Base-by-base conservation (phyloP, 2,888 invertebrate genomes). In the Chironomus tentans region DNA sequence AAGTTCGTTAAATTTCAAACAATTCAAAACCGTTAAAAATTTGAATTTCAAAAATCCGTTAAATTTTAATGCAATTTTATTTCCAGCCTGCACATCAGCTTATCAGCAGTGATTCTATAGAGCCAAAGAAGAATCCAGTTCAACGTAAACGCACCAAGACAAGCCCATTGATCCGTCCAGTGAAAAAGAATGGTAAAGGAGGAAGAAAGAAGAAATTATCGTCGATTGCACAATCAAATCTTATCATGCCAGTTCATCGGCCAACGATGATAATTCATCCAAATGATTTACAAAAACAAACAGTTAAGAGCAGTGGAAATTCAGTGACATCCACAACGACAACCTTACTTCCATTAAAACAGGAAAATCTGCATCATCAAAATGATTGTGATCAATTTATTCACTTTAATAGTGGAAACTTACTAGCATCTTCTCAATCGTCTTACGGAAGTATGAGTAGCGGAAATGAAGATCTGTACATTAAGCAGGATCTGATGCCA, bases 221-320 rank as follows among this genome's bases (percentile, higher is more conserved):
- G 10, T 10, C 56, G n/a, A n/a, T 24, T n/a, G 15, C 12, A 7
- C 72, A 72, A 74, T 28, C 68, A n/a, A 47, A 68, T n/a, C n/a
- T 28, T 12, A 22, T 15, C 4, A 68, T 48, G 46, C 47, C 87
- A 87, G 81, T 85, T 86, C 38, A 85, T 86, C 15, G 85, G 86
- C 38, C 65, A 22, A 74, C 74, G 22, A 74, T 74, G 65, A 85
- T 86, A 82, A 85, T 82, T 80, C 86, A 85, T 80, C 87, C 85
- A 78, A 87, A 85, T 80, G 88, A 87, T 82, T 87, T 86, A 79
- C 86, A 83, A 78, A 88, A 87, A 21, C 21, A 65, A 79, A 88
- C 88, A 82, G 78, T 83, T 76, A 77, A 78, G 75, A 80, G 77
- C 77, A 80, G 68, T 80, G 61, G 74, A 28, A 7, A 38, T 38